Base-by-base conservation (phyloP, 2,888 invertebrate genomes). In the Vanessa cardui region DNA sequence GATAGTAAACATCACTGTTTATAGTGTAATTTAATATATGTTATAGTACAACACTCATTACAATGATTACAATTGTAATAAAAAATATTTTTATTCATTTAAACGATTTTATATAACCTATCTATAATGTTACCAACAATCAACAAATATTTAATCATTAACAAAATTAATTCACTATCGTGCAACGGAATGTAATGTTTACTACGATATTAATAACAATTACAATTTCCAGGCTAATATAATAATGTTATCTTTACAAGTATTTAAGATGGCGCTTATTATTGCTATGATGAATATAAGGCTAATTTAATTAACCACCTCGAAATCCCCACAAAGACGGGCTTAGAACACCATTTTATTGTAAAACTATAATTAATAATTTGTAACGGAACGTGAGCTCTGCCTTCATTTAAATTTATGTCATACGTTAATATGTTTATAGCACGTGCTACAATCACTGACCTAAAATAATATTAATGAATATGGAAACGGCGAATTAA, bases 1-100 rank as follows among this genome's bases (percentile, higher is more conserved):
- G 70, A 68, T 76, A 69, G 76, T 77, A 75, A 78, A 76, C 78
- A 77, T 68, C 64, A 61, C 68, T 70, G 70, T 73, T 65, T 70
- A 61, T 68, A 67, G 70, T 68, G 61, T 64, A 65, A 50, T 68
- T 69, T 72, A 58, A 73, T 68, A 66, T 46, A 49, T 62, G 56
- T 52, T 50, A 66, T 63, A 59, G 54, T 62, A 65, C 59, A 5
- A 18, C 21, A 8, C 33, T 49, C 46, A 31, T 58, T 62, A 45
- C 58, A 45, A 18, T 31, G 21, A 47, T 54, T 45, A 44, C 31
- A 54, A 15, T 49, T 18, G 20, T 18, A 49, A 4, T n/a, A 49
- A 18, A 20, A 49, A 20, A 20, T 26, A 26, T 26, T 26, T 49
- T 49, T 20, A 9, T 20, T 46, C 16, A 20, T 49, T 49, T 4